Conservation (phyloP, 92 coral and sea anemone genomes). For the Parazoanthus darwini region DNA sequence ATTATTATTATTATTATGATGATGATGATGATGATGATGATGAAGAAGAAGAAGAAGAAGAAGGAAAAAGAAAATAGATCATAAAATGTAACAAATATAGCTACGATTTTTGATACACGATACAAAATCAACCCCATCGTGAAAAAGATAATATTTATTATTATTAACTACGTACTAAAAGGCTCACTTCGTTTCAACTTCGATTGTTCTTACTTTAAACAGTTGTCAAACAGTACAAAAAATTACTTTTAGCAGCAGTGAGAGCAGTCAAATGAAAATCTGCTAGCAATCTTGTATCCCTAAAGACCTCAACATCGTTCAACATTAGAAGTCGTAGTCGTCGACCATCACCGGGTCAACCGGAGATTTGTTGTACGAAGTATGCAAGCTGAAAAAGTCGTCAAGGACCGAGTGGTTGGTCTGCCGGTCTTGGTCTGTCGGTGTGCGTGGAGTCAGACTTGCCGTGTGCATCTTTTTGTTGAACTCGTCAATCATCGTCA, state of each 20-base stretch:
- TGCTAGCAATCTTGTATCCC: not conserved
- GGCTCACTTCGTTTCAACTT: not conserved
- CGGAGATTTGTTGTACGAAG: not conserved
- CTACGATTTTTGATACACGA: not conserved
- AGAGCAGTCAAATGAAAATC: not conserved
- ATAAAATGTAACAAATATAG: not conserved
- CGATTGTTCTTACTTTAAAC: not conserved
- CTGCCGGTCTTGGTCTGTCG: not conserved
- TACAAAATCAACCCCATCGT: too few relatives aligned
- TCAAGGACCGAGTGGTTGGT: slow-evolving; percentile 25
- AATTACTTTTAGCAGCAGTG: not conserved
- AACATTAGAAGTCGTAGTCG: slow-evolving; percentile 8
- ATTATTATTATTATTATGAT: too few relatives aligned
- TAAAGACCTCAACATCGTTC: not conserved
- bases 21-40: too few relatives aligned
- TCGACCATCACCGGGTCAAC: slow-evolving; percentile 1
- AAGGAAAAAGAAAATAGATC: not conserved
- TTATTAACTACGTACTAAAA: not conserved
- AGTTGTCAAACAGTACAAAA: not conserved
- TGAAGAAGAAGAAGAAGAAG: too few relatives aligned
- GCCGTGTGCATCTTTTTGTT: slow-evolving; percentile 45
- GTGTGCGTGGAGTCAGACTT: slow-evolving; percentile 56
- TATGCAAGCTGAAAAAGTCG: slow-evolving; percentile 59
- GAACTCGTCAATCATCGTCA: slow-evolving; percentile 53
- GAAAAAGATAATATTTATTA: too few relatives aligned